Evolutionary conservation across 2,888 invertebrate genomes (phyloP), one percentile per base, ranked within the genome.

Genomic region (Amaurobius ferox): DNA sequence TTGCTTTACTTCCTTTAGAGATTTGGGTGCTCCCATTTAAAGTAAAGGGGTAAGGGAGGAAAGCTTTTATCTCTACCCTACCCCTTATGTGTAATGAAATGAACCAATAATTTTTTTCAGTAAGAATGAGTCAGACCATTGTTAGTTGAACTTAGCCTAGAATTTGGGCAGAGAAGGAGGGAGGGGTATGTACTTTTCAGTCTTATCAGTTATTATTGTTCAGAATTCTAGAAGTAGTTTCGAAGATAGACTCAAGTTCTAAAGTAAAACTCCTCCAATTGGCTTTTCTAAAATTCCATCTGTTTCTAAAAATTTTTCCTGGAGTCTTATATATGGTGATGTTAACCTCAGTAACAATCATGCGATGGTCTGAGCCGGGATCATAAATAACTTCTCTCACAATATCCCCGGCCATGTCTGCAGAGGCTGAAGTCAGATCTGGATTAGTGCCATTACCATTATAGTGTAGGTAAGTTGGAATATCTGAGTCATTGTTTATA

Each of bases 391-490:
- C 44, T 40, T 64, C 62, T 64, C 40, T 35, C 44, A 16, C 44
- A 11, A 48, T 29, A 29, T 30, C 48, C 44, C 30, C 16, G 7
- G 67, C 0, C 23, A 67, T 48, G 26, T 48, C 76, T 48, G 35
- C 11, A 67, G 76, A 23, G n/a, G 32, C 26, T 9, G 23, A 26
- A 29, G 26, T 77, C 67, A 67, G 67, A 19, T 76, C 67, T 30
- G 76, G 32, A 44, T 67, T 67, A 67, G 16, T 66, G 19, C 32
- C 32, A 40, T 9, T 77, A 11, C 67, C 26, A 3, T 67, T 48
- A 32, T 48, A 77, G 26, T 44, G 48, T 7, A 67, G 0, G 28
- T 28, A 67, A 7, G 67, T 32, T 67, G 76, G 76, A 26, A 74
- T 1, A 29, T 40, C 64, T 28, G 62, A 64, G 28, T 64, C 40